phyloP scores from a whole-genome alignment of 2,888 invertebrate species.

The Mongoloraphidia duomilia region DNA sequence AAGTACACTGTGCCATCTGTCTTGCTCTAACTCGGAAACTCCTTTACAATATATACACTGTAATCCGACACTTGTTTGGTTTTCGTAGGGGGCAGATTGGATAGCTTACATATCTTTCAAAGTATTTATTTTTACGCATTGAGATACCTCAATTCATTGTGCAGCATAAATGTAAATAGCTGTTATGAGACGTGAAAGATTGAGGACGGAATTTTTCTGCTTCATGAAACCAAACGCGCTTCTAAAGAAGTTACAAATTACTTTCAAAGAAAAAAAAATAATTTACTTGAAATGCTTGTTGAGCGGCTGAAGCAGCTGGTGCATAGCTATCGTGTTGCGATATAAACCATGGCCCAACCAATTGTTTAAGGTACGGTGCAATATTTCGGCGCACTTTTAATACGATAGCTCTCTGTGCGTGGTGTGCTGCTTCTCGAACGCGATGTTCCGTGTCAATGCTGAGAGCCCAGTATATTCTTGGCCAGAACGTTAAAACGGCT shows the following conservation, averaged over 20 bases:
- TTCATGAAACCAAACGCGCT: too few species aligned
- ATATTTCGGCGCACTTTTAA: conserved; percentile 55
- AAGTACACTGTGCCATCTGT: too few species aligned
- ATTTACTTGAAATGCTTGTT: conserved; percentile 44
- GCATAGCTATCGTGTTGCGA: conserved; percentile 76
- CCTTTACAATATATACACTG: too few species aligned
- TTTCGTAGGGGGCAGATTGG: too few species aligned
- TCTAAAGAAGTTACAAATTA: neutral
- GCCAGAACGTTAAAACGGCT: conserved; percentile 67
- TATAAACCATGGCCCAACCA: conserved; percentile 74
- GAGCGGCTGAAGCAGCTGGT: conserved; percentile 64
- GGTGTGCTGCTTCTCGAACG: conserved; percentile 66
- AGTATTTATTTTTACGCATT: too few species aligned
- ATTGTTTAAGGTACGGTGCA: conserved; percentile 62
- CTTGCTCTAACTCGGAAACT: too few species aligned
- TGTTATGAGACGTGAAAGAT: too few species aligned
- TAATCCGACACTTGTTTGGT: too few species aligned
- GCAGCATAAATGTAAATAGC: neutral
- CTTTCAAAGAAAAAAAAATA: neutral
- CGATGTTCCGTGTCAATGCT: conserved; percentile 68
- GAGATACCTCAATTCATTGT: too few species aligned
- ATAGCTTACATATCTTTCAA: too few species aligned
- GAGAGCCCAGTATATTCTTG: conserved; percentile 59
- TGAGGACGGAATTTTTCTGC: too few species aligned
- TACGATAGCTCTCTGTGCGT: conserved; percentile 56